Evolutionary conservation across 2,888 invertebrate genomes (phyloP).

Genomic region (Carabus problematicus): DNA sequence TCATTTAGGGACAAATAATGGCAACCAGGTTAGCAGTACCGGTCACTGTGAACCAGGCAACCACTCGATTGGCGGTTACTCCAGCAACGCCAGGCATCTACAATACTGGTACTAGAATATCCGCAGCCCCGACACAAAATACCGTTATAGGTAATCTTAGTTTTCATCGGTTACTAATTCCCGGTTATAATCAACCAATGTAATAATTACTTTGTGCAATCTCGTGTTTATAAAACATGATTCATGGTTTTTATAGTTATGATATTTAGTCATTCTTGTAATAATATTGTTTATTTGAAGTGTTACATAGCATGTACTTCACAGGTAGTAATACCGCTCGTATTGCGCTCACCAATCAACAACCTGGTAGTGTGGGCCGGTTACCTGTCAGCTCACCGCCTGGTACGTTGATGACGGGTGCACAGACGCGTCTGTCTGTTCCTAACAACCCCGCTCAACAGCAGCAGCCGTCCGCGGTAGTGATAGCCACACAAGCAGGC

Average conservation of each 20-base stretch:
- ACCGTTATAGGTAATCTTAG: conserved; percentile 48
- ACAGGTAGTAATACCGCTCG: conserved; percentile 15
- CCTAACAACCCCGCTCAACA: conserved; percentile 23
- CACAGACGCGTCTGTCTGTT: conserved; percentile 32
- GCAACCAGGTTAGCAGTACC: conserved; percentile 55
- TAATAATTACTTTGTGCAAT: neutral
- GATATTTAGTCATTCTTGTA: no score
- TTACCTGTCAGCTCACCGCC: conserved; percentile 29
- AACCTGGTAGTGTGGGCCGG: conserved; percentile 23
- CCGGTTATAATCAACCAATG: no score
- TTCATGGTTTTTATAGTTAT: conserved; percentile 19
- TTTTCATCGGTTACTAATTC: no score
- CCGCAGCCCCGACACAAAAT: conserved; percentile 50
- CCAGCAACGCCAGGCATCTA: conserved; percentile 55
- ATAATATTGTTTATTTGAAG: no score
- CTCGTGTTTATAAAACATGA: conserved; percentile 5
- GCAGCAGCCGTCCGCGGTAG: conserved; percentile 32
- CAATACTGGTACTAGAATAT: conserved; percentile 54
- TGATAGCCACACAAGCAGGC: conserved; percentile 34
- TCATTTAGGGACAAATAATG: conserved; percentile 52
- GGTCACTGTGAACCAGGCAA: conserved; percentile 51
- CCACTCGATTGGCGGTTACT: conserved; percentile 48
- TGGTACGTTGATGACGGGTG: conserved; percentile 33
- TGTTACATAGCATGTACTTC: no score
- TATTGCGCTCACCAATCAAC: conserved; percentile 25